A percentile compares a stretch with the other conserved stretches of the same genome.
phyloP scores from a whole-genome alignment of 2,113 vertebrate genomes.

The Malurus alboscapulatus region DNA sequence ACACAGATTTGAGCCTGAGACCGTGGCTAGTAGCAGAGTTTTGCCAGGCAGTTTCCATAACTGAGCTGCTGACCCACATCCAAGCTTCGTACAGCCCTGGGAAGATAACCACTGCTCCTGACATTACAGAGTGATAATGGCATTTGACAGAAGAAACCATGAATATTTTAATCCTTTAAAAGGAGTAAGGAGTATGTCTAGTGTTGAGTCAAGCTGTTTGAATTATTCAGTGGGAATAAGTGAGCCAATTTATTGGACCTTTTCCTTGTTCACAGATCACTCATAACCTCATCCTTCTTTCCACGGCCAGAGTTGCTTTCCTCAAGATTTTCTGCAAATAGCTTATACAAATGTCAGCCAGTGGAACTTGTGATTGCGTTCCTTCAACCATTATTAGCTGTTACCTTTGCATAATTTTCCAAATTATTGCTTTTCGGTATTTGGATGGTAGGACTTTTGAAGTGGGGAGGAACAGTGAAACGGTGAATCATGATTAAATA shows the following conservation, averaged over 20 bases:
- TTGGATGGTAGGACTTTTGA: background rate
- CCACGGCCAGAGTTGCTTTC: constrained; percentile 22
- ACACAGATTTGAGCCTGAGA: background rate
- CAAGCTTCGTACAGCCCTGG: background rate
- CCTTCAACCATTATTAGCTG: background rate
- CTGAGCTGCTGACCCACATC: background rate
- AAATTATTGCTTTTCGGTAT: background rate
- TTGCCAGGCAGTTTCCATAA: background rate
- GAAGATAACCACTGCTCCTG: constrained; percentile 20
- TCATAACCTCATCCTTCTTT: constrained; percentile 52
- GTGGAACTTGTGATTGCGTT: constrained; percentile 24
- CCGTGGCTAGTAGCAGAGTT: background rate
- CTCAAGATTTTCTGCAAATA: constrained; percentile 35
- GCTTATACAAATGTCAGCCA: constrained; percentile 33
- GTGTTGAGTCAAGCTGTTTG: constrained; percentile 46
- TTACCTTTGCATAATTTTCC: background rate
- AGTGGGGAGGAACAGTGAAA: background rate
- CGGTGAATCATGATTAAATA: background rate
- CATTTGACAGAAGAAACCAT: constrained; percentile 55
- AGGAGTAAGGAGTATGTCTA: constrained; percentile 19
- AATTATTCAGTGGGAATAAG: constrained; percentile 70
- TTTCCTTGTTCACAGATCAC: constrained; percentile 57
- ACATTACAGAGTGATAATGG: constrained; percentile 7
- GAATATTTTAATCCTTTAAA: constrained; percentile 63
- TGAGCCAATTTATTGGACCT: constrained; percentile 61